These are phyloP conservation scores for Ibycter americanus DNA, from an alignment of 2,797 vertebrate genomes.

Conservation along the genomic window DNA sequence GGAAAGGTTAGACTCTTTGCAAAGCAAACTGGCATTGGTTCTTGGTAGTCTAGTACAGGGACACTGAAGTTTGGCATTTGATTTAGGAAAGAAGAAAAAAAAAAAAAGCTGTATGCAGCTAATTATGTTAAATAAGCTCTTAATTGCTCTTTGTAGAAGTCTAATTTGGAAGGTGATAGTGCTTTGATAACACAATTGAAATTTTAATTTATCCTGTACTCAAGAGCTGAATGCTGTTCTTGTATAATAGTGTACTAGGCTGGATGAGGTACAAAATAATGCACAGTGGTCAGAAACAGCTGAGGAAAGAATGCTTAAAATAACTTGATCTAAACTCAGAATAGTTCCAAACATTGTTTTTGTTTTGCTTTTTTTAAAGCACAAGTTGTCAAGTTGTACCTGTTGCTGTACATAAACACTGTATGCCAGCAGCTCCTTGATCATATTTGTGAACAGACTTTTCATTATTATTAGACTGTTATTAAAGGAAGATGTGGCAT, in stretches of 20 bases:
- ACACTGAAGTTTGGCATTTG: conserved; percentile 50
- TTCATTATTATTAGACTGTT: conserved; percentile 56
- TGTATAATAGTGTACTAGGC: conserved; percentile 56
- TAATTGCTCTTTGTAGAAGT: conserved; percentile 41
- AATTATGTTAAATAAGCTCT: conserved; percentile 53
- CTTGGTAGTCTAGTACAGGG: conserved; percentile 66
- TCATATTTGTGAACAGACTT: conserved; percentile 63
- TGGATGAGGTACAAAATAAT: conserved; percentile 64
- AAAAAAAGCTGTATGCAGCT: conserved; percentile 24
- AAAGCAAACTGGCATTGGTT: conserved; percentile 57
- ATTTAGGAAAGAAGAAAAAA: conserved; percentile 14
- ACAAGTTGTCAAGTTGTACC: conserved; percentile 64
- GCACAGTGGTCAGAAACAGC: conserved; percentile 62
- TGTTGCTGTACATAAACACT: conserved; percentile 62
- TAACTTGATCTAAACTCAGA: conserved; percentile 55
- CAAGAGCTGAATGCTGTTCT: conserved; percentile 66
- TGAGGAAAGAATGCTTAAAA: conserved; percentile 66
- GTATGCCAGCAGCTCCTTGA: conserved; percentile 60
- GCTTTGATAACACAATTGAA: conserved; percentile 53
- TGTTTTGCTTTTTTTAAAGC: conserved; percentile 69
- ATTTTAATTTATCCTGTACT: conserved; percentile 66
- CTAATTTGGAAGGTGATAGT: conserved; percentile 55
- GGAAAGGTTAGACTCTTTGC: conserved; percentile 65
- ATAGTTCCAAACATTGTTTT: conserved; percentile 43
- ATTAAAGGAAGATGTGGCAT: conserved; percentile 58